Evolutionary conservation across 2,888 invertebrate species (phyloP).

Genomic region (Brenthis daphne): DNA sequence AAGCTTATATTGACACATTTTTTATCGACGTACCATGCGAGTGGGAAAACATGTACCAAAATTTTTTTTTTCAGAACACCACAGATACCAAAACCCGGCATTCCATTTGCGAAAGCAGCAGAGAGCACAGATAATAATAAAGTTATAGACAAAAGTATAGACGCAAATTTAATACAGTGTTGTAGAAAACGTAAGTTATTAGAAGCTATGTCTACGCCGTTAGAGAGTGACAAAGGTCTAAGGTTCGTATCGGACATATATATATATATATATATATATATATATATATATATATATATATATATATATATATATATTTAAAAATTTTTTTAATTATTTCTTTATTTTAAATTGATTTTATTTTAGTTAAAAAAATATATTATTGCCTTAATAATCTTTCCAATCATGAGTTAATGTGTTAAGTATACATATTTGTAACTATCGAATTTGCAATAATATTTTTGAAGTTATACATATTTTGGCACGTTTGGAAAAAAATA

Average conservation of each 20-base stretch:
- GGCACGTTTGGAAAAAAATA: too few relatives aligned
- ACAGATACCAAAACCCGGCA: background rate
- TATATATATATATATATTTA: too few relatives aligned
- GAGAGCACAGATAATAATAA: background rate
- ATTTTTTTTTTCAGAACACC: background rate
- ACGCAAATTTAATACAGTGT: background rate
- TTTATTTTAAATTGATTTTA: background rate
- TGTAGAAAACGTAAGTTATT: slow-evolving; percentile 17
- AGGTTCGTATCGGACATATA: slow-evolving; percentile 47
- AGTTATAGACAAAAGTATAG: background rate
- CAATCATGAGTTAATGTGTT: too few relatives aligned
- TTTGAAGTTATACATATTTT: too few relatives aligned
- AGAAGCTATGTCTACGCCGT: slow-evolving; percentile 38
- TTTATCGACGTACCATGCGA: too few relatives aligned
- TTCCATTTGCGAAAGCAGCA: slow-evolving; percentile 4
- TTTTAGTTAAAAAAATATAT: too few relatives aligned
- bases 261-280: background rate
- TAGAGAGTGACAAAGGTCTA: slow-evolving; percentile 57
- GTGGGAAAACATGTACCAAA: too few relatives aligned
- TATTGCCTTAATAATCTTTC: too few relatives aligned
- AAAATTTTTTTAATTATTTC: background rate
- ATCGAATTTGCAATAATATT: too few relatives aligned
- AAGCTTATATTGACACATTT: too few relatives aligned
- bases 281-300: background rate
- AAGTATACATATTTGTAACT: too few relatives aligned